Conservation (phyloP, 2,797 vertebrate genomes). For the Parotocinclus haroldoi region DNA sequence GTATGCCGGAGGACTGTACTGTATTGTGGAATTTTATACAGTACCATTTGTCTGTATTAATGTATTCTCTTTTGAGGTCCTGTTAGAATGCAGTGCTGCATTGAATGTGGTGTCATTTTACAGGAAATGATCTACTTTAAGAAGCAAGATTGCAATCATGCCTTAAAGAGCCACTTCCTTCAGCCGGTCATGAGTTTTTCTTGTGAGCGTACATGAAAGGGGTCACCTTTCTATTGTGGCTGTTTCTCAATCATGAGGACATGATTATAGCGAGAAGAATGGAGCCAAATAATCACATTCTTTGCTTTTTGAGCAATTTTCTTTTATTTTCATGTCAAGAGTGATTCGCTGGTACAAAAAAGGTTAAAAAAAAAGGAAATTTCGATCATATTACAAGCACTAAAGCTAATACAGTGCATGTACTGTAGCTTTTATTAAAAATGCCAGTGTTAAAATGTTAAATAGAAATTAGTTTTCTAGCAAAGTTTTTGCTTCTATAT, state of each 20-base stretch:
- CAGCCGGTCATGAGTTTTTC: slow-evolving; percentile 59
- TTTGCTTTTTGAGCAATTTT: background rate
- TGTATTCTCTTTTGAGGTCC: slow-evolving; percentile 61
- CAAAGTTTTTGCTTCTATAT: background rate
- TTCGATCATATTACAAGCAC: too few species aligned
- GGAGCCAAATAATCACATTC: background rate
- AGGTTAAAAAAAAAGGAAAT: background rate
- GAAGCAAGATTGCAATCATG: slow-evolving; percentile 69
- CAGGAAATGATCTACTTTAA: slow-evolving; percentile 68
- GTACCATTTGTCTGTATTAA: too few species aligned
- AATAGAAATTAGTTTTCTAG: too few species aligned
- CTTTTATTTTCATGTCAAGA: background rate
- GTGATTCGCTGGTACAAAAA: background rate
- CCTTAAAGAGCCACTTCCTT: slow-evolving; percentile 62
- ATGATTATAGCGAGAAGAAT: slow-evolving; percentile 8
- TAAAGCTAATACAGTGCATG: too few species aligned
- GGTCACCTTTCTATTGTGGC: slow-evolving; percentile 59
- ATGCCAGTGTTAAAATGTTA: too few species aligned
- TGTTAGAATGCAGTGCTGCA: slow-evolving; percentile 46
- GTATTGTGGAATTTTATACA: too few species aligned
- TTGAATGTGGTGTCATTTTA: slow-evolving; percentile 67
- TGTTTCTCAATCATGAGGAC: slow-evolving; percentile 14
- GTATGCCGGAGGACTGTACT: background rate
- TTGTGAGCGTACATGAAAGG: slow-evolving; percentile 65
- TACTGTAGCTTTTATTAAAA: too few species aligned